phyloP scores from a whole-genome alignment of 2,888 invertebrate species.

The Galerucella nymphaeae region DNA sequence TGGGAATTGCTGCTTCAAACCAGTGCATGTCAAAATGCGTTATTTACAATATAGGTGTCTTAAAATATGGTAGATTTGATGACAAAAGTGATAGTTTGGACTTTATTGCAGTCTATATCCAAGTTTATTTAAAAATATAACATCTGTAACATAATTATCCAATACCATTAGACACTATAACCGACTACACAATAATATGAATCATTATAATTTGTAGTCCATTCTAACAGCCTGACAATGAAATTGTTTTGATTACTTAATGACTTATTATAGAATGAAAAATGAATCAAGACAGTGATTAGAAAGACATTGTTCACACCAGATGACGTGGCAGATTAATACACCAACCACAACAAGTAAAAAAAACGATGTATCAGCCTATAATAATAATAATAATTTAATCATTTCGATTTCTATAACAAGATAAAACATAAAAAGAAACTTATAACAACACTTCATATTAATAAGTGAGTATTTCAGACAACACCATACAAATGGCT shows the following conservation, averaged over 20 bases:
- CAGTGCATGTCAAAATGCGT: too few species aligned
- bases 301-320: slow-evolving; percentile 39
- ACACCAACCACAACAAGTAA: slow-evolving; percentile 26
- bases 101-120: too few species aligned
- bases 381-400: slow-evolving; percentile 49
- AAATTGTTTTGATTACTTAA: slow-evolving; percentile 35
- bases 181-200: not conserved
- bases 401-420: slow-evolving; percentile 45
- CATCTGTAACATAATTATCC: not conserved
- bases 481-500: slow-evolving; percentile 48
- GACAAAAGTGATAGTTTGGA: too few species aligned
- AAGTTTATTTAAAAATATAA: too few species aligned
- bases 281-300: slow-evolving; percentile 37
- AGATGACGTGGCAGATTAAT: slow-evolving; percentile 47
- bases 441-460: slow-evolving; percentile 50
- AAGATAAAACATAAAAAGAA: slow-evolving; percentile 44
- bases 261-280: slow-evolving; percentile 35
- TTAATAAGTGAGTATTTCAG: slow-evolving; percentile 50
- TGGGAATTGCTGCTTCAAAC: too few species aligned
- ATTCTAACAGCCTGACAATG: slow-evolving; percentile 21
- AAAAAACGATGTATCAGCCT: slow-evolving; percentile 39
- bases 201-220: slow-evolving; percentile 19
- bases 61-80: too few species aligned
- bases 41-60: too few species aligned
- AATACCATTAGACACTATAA: slow-evolving; percentile 3